These are phyloP conservation scores for Tenebrio molitor DNA, from an alignment of 1,140 invertebrate species.

Conservation along the genomic window DNA sequence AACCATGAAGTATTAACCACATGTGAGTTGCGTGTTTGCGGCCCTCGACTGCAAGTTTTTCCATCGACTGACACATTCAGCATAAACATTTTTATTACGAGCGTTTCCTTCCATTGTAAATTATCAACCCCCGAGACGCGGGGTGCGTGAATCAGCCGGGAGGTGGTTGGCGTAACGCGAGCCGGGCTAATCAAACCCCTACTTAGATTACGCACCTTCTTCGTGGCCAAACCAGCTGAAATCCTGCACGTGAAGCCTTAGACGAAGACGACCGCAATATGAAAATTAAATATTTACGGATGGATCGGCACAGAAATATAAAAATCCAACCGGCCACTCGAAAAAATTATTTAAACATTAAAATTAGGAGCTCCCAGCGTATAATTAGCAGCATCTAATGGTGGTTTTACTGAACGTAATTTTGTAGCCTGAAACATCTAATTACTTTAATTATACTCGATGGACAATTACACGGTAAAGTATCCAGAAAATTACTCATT, in stretches of 20 bases:
- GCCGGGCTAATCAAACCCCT: constrained; percentile 38
- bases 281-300: constrained; percentile 30
- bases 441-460: constrained; percentile 44
- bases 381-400: constrained; percentile 30
- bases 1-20: constrained; percentile 33
- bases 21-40: constrained; percentile 33
- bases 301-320: neutral
- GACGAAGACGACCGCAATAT: neutral
- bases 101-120: constrained; percentile 17
- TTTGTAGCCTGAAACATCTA: constrained; percentile 38
- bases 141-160: constrained; percentile 12
- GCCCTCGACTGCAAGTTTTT: constrained; percentile 20
- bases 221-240: constrained; percentile 31
- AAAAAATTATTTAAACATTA: constrained; percentile 30
- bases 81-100: constrained; percentile 25
- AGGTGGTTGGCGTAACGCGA: constrained; percentile 16
- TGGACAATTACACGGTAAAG: constrained; percentile 44
- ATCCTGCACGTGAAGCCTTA: constrained; percentile 43
- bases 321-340: neutral
- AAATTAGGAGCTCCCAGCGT: constrained; percentile 20
- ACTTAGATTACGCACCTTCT: constrained; percentile 18
- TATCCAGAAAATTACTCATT: constrained; percentile 43
- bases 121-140: neutral
- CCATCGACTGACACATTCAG: constrained; percentile 21
- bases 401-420: constrained; percentile 32